Evolutionary conservation across 2,888 invertebrate species (phyloP).

Genomic region (Megamerina dolium): DNA sequence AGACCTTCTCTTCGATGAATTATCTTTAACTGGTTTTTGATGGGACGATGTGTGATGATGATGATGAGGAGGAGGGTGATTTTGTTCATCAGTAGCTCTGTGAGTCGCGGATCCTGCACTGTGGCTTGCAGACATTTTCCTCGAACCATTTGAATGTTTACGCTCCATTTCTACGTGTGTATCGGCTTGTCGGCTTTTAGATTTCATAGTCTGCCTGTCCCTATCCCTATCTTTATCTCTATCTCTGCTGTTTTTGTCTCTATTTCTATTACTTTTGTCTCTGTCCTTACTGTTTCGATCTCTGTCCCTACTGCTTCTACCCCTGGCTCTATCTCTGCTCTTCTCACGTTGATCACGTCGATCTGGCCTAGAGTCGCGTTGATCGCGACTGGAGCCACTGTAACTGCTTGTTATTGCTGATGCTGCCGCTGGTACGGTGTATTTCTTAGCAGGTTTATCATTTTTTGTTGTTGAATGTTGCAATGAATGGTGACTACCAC

Average conservation of each 20-base stretch:
- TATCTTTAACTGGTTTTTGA: too few species aligned
- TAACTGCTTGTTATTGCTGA: conserved; percentile 12
- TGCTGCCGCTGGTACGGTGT: too few species aligned
- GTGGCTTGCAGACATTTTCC: too few species aligned
- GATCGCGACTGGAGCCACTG: conserved; percentile 12
- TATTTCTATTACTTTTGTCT: background rate
- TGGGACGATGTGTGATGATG: too few species aligned
- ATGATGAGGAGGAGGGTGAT: too few species aligned
- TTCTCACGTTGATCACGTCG: conserved; percentile 18
- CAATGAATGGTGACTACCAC: conserved; percentile 1
- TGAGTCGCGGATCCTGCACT: too few species aligned
- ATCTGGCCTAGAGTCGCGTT: conserved; percentile 15
- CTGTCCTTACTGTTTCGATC: background rate
- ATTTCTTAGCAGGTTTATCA: too few species aligned
- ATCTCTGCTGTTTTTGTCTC: conserved; percentile 16
- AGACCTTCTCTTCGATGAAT: too few species aligned
- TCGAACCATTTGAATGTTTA: background rate
- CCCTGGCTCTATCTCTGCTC: conserved; percentile 14
- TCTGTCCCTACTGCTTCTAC: background rate
- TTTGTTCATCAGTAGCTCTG: too few species aligned
- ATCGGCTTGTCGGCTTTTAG: too few species aligned
- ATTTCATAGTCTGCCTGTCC: too few species aligned
- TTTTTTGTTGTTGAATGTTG: conserved; percentile 15
- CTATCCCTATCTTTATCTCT: conserved; percentile 24
- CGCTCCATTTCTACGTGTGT: too few species aligned